phyloP scores from a whole-genome alignment of 2,888 invertebrate species.

The Boloria euphrosyne region DNA sequence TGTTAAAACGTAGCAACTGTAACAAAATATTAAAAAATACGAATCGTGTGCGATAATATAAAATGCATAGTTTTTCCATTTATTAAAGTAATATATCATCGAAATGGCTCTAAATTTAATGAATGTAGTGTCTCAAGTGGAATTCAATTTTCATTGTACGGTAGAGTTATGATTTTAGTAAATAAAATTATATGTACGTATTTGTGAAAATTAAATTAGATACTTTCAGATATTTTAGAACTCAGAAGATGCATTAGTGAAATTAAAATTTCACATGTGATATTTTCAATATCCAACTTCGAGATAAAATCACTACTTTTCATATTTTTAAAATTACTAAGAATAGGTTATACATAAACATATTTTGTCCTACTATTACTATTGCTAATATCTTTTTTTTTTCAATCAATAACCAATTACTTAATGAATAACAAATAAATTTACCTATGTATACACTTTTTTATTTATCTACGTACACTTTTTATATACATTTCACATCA shows the following conservation, averaged over 20 bases:
- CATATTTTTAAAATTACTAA: background rate
- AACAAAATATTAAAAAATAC: background rate
- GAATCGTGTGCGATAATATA: background rate
- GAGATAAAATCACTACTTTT: too few relatives aligned
- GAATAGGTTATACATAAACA: too few relatives aligned
- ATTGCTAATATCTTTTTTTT: too few relatives aligned
- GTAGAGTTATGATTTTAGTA: background rate
- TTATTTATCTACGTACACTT: too few relatives aligned
- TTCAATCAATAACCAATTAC: too few relatives aligned
- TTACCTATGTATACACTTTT: too few relatives aligned
- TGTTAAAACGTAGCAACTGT: too few relatives aligned
- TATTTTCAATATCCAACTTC: background rate
- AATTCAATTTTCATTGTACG: conserved; percentile 3
- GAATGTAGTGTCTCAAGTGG: conserved; percentile 14
- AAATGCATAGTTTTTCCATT: conserved; percentile 2
- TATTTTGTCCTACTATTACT: too few relatives aligned
- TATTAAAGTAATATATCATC: conserved; percentile 12
- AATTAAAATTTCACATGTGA: background rate
- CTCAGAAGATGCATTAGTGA: background rate
- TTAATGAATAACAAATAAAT: too few relatives aligned
- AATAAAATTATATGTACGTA: too few relatives aligned
- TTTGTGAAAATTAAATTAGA: background rate
- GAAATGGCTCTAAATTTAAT: conserved; percentile 14
- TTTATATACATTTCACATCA: too few relatives aligned
- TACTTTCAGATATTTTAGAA: background rate